Base-by-base conservation (phyloP, 2,888 invertebrate species). In the Harpagoxenus sublaevis region DNA sequence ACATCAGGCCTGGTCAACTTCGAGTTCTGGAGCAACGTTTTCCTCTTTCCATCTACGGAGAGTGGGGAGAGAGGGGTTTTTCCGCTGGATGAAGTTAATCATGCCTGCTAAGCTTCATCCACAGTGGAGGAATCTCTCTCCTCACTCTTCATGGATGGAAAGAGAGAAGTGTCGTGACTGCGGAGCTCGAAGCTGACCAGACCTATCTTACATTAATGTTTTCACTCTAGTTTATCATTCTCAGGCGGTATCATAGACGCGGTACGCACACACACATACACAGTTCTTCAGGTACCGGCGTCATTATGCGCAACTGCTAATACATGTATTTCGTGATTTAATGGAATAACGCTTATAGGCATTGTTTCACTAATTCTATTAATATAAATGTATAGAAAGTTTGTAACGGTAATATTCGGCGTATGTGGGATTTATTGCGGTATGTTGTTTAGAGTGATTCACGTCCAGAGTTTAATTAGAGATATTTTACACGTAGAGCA, bases 321-420 rank as follows among this genome's bases (percentile, higher is more conserved):
- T 81, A 82, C 53, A 78, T 86, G 62, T 82, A 71, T 77, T 55
- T 90, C 85, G 84, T 85, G 77, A 84, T 87, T 92, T 87, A 89
- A 91, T 86, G 85, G 85, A 89, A 91, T 90, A 91, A 91, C 89
- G 89, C 90, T 92, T 92, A 68, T 68, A 91, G 88, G 84, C 83
- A 92, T 91, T 90, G 91, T 92, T 89, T 91, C 90, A 89, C 91
- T 87, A 88, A 91, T 91, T 88, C 89, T 89, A 88, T 86, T 79
- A 81, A 84, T 77, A 74, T 81, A 78, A 63, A 48, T 86, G 78
- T 73, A 89, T 86, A 85, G 66, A 86, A 85, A 86, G 73, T 70
- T 68, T 87, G 87, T 88, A 89, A 79, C 48, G 71, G 60, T 88
- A 89, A 71, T 53, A 84, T 81, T 60, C 45, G 82, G 84, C 48